phyloP scores from a whole-genome alignment of 2,888 invertebrate genomes.

The Ichneumoninae sp. region DNA sequence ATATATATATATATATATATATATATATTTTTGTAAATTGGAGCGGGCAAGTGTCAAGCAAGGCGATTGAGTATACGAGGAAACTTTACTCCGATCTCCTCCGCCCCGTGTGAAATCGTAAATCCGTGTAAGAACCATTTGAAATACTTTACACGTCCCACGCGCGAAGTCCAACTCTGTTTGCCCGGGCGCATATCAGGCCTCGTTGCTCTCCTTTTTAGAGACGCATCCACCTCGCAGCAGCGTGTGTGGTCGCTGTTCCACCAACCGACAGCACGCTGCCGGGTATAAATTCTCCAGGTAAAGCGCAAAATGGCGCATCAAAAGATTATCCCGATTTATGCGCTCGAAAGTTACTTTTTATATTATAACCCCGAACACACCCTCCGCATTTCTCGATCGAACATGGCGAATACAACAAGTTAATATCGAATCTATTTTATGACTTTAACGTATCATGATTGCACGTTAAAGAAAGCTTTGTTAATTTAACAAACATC shows the following conservation, averaged over 20 bases:
- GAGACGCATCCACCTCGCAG: slow-evolving; percentile 56
- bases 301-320: slow-evolving; percentile 78
- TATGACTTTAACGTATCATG: no score
- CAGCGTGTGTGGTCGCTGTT: slow-evolving; percentile 76
- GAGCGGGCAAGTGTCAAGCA: slow-evolving; percentile 29
- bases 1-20: no score
- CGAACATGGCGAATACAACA: no score
- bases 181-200: slow-evolving; percentile 49
- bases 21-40: background rate
- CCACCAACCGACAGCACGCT: background rate
- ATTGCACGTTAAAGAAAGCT: no score
- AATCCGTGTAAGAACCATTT: slow-evolving; percentile 73
- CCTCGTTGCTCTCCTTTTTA: slow-evolving; percentile 61
- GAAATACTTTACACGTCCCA: slow-evolving; percentile 73
- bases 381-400: background rate
- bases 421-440: no score
- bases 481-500: no score
- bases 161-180: slow-evolving; percentile 62
- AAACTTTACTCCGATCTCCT: slow-evolving; percentile 61
- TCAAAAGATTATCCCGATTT: slow-evolving; percentile 75
- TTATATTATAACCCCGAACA: background rate
- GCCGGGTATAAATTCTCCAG: slow-evolving; percentile 73
- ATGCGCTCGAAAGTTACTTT: slow-evolving; percentile 63
- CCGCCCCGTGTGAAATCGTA: slow-evolving; percentile 70
- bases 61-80: slow-evolving; percentile 19